These are phyloP conservation scores for Eristalis tenax DNA, from an alignment of 2,888 invertebrate species.

Conservation along the genomic window DNA sequence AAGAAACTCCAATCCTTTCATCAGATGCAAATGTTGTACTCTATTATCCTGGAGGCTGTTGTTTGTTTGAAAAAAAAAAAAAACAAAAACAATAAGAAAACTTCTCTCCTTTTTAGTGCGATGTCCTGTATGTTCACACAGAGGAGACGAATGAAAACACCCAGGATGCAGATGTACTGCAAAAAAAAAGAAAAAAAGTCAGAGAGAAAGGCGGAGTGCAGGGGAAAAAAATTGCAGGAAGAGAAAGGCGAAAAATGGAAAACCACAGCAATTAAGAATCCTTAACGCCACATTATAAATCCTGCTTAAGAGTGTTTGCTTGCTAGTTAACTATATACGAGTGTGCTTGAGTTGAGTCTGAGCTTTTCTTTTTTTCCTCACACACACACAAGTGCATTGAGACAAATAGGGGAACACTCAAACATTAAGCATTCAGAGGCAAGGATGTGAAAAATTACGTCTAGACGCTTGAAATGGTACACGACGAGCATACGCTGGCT, in stretches of 20 bases:
- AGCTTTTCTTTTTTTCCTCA: conserved; percentile 11
- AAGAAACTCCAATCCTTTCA: conserved; percentile 33
- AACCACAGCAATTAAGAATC: conserved; percentile 72
- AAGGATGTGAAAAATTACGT: conserved; percentile 70
- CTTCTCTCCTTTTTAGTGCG: background rate
- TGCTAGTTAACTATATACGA: conserved; percentile 60
- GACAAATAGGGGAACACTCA: background rate
- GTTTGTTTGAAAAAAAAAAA: conserved; percentile 1
- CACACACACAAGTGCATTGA: background rate
- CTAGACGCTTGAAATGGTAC: conserved; percentile 68
- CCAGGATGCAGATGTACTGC: conserved; percentile 44
- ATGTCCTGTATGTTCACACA: background rate
- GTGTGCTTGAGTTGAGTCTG: conserved; percentile 2
- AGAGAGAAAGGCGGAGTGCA: background rate
- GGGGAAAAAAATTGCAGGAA: background rate
- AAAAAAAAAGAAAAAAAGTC: background rate
- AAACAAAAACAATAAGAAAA: background rate
- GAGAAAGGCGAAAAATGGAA: conserved; percentile 20
- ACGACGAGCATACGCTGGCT: conserved; percentile 31
- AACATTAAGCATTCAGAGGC: conserved; percentile 14
- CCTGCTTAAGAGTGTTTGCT: conserved; percentile 71
- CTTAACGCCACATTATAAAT: conserved; percentile 72
- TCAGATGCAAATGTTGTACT: conserved; percentile 32
- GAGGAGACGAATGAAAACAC: background rate
- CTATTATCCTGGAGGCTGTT: conserved; percentile 35